phyloP scores from a whole-genome alignment of 2,113 vertebrate genomes.

The Grus americana region DNA sequence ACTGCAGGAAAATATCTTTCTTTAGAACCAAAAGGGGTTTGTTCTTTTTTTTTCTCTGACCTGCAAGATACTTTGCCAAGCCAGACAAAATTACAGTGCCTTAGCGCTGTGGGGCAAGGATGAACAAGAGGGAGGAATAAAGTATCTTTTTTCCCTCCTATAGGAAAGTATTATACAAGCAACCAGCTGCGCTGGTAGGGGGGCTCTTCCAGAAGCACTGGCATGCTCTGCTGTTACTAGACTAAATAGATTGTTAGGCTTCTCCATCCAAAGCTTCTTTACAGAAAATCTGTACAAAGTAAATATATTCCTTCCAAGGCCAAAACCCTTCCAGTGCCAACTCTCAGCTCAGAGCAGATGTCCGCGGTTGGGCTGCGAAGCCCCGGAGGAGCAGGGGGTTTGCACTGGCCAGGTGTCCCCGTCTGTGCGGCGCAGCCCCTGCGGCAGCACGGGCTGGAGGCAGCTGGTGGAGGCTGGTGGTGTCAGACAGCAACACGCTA shows the following conservation, averaged over 20 bases:
- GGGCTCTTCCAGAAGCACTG: background rate
- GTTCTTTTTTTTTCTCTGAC: background rate
- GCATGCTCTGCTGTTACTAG: conserved; percentile 24
- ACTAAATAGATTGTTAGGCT: conserved; percentile 13
- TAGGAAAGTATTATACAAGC: background rate
- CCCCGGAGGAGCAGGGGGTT: background rate
- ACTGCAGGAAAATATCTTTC: background rate
- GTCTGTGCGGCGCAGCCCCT: background rate
- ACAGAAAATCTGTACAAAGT: background rate
- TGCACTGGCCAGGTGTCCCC: conserved; percentile 34
- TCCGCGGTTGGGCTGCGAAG: background rate
- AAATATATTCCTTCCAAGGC: conserved; percentile 7
- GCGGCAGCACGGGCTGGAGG: background rate
- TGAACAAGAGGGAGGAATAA: background rate
- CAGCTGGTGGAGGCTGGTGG: conserved; percentile 41
- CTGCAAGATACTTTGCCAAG: background rate
- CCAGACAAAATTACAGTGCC: background rate
- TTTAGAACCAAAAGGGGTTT: background rate
- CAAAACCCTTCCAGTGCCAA: background rate
- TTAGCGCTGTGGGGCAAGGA: background rate
- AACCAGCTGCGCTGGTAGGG: background rate
- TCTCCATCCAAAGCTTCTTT: background rate
- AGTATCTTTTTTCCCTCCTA: background rate
- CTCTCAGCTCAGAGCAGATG: conserved; percentile 37
- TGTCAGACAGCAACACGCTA: background rate